phyloP scores from a whole-genome alignment of 2,113 vertebrate species.

The Agelaius tricolor region DNA sequence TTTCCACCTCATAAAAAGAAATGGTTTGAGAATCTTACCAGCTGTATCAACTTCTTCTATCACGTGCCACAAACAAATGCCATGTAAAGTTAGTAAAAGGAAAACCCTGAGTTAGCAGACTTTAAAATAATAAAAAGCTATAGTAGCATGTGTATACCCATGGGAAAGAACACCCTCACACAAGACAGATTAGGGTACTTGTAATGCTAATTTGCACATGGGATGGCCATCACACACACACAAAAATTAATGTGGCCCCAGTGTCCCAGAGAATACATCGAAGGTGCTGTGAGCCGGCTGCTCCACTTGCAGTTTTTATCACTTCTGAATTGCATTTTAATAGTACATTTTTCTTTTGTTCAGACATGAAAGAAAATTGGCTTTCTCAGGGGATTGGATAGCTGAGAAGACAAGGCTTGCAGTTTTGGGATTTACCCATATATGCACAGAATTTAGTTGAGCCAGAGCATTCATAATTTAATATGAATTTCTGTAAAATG shows the following conservation, averaged over 20 bases:
- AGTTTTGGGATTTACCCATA: constrained; percentile 55
- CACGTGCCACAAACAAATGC: background rate
- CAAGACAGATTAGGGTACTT: constrained; percentile 83
- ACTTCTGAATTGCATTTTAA: constrained; percentile 85
- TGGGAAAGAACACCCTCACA: constrained; percentile 76
- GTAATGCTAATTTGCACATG: constrained; percentile 83
- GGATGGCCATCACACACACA: constrained; percentile 79
- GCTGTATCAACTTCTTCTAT: background rate
- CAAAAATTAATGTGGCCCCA: constrained; percentile 82
- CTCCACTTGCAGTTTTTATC: constrained; percentile 81
- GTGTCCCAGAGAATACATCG: constrained; percentile 80
- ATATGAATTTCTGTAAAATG: background rate
- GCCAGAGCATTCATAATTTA: constrained; percentile 32
- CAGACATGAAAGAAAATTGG: constrained; percentile 83
- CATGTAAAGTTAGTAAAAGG: constrained; percentile 27
- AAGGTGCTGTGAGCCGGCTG: constrained; percentile 78
- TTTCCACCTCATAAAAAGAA: background rate
- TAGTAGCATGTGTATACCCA: constrained; percentile 72
- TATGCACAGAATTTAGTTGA: constrained; percentile 47
- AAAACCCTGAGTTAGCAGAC: constrained; percentile 49
- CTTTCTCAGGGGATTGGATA: constrained; percentile 75
- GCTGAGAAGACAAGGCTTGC: constrained; percentile 71
- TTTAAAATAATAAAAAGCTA: constrained; percentile 71
- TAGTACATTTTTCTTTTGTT: constrained; percentile 86
- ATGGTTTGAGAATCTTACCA: background rate